These are phyloP conservation scores for Malthinus flaveolus DNA, from an alignment of 2,888 invertebrate species.

Conservation along the genomic window DNA sequence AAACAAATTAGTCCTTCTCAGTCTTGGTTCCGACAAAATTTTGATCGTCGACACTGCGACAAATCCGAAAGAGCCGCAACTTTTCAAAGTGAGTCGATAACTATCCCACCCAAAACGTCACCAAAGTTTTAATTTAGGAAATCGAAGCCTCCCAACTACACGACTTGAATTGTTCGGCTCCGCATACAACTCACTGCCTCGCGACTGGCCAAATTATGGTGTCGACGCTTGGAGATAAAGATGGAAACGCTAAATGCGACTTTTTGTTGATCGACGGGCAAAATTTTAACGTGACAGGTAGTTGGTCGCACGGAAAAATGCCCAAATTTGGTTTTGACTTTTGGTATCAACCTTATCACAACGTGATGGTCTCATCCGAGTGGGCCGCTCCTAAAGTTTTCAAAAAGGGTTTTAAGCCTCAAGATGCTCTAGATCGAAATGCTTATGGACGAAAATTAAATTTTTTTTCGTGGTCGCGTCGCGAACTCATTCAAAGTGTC, in stretches of 20 bases:
- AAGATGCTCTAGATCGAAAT: conserved; percentile 58
- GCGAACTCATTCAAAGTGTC: conserved; percentile 79
- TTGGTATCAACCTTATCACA: conserved; percentile 95
- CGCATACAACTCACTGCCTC: conserved; percentile 93
- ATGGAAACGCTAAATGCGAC: conserved; percentile 84
- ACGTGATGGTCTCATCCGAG: conserved; percentile 86
- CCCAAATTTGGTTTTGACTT: conserved; percentile 66
- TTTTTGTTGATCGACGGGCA: conserved; percentile 85
- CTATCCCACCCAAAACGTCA: neutral
- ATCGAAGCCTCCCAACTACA: conserved; percentile 81
- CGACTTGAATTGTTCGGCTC: conserved; percentile 75
- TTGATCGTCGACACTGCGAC: conserved; percentile 81
- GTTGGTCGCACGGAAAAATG: too few relatives aligned
- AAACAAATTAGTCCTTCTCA: conserved; percentile 81
- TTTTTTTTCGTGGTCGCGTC: conserved; percentile 88
- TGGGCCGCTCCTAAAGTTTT: conserved; percentile 90
- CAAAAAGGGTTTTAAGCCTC: conserved; percentile 64
- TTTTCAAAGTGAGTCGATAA: conserved; percentile 65
- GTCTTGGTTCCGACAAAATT: conserved; percentile 77
- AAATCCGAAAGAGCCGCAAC: conserved; percentile 72
- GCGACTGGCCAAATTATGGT: conserved; percentile 93
- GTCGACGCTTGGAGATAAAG: conserved; percentile 86
- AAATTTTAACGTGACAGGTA: conserved; percentile 58
- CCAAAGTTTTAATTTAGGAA: conserved; percentile 56
- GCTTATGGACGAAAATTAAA: conserved; percentile 83